Percentiles rank a stretch among this genome's conserved stretches.
phyloP scores from a whole-genome alignment of 1,140 invertebrate genomes.

The Drosophila tristis region DNA sequence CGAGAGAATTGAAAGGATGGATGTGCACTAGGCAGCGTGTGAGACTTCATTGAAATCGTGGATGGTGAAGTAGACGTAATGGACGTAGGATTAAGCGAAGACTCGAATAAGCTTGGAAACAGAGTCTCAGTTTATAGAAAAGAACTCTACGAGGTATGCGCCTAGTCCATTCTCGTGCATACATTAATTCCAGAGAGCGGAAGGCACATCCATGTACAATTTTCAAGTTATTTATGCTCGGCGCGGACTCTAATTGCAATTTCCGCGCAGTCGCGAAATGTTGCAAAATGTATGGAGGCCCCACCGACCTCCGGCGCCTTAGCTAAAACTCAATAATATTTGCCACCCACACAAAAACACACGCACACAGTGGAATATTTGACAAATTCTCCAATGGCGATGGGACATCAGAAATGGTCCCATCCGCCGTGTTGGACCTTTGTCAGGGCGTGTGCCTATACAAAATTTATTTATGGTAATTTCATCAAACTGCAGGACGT shows the following conservation, averaged over 20 bases:
- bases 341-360: conserved; percentile 14
- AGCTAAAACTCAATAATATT: conserved; percentile 70
- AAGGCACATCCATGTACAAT: conserved; percentile 27
- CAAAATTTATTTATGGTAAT: conserved; percentile 78
- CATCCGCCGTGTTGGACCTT: conserved; percentile 5
- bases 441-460: background rate
- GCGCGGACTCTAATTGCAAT: conserved; percentile 73
- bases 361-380: conserved; percentile 14
- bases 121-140: no score
- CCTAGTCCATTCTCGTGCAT: background rate
- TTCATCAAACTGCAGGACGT: conserved; percentile 52
- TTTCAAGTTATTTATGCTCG: conserved; percentile 72
- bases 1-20: background rate
- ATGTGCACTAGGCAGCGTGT: background rate
- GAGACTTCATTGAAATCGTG: background rate
- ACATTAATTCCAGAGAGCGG: background rate
- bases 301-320: conserved; percentile 19
- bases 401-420: conserved; percentile 16
- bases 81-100: background rate
- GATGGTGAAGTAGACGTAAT: background rate
- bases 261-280: conserved; percentile 75
- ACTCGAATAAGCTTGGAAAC: no score
- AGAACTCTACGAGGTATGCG: conserved; percentile 14
- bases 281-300: conserved; percentile 67
- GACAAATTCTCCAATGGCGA: conserved; percentile 55